phyloP scores from a whole-genome alignment of 2,113 vertebrate genomes.

The Bos taurus region ARS-UCD2.0 NC_037346.1:14262501-14263000 shows the following conservation, averaged over 20 bases:
- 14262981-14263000: background rate
- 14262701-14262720: background rate
- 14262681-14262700: background rate
- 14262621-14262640: background rate
- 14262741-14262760: background rate
- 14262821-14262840: background rate
- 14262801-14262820: background rate
- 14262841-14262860: background rate
- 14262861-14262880: background rate
- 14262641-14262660: background rate
- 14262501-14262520: background rate
- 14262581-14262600: background rate
- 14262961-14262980: background rate
- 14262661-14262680: background rate
- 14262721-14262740: background rate
- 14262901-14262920: background rate
- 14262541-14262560: background rate
- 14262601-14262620: background rate
- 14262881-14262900: background rate
- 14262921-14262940: background rate
- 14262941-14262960: background rate
- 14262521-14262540: background rate
- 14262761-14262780: background rate
- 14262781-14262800: background rate
- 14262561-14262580: background rate